These are phyloP conservation scores for Sisyra nigra DNA, from an alignment of 2,888 invertebrate genomes.

Conservation along the genomic window DNA sequence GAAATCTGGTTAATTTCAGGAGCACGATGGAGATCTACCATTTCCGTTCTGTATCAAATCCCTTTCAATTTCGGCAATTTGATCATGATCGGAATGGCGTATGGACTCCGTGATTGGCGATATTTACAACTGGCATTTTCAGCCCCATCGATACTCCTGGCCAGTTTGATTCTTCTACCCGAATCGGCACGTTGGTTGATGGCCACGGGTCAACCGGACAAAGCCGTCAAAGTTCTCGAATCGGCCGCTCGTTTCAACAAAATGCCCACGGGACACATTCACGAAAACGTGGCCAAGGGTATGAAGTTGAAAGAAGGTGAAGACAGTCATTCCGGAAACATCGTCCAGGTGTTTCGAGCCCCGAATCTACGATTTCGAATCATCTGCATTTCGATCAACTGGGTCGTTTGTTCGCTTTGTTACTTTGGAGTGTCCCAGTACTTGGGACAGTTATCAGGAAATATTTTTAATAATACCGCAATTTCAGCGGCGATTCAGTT, in stretches of 20 bases:
- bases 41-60: constrained; percentile 39
- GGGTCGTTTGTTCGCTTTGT: constrained; percentile 73
- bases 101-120: constrained; percentile 37
- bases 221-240: constrained; percentile 42
- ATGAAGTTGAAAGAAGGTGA: constrained; percentile 12
- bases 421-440: constrained; percentile 80
- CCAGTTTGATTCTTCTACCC: constrained; percentile 49
- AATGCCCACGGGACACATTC: constrained; percentile 20
- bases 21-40: constrained; percentile 34
- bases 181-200: constrained; percentile 70
- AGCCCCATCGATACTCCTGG: constrained; percentile 38
- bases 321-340: constrained; percentile 17
- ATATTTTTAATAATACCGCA: constrained; percentile 71
- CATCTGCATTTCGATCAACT: constrained; percentile 56
- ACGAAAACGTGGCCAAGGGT: constrained; percentile 18
- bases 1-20: too few relatives aligned
- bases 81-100: constrained; percentile 33
- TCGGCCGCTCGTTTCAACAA: constrained; percentile 38
- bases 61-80: constrained; percentile 40
- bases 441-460: constrained; percentile 60
- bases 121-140: constrained; percentile 37
- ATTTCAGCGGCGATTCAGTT: constrained; percentile 55
- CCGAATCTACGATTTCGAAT: constrained; percentile 54
- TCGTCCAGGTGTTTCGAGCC: constrained; percentile 50
- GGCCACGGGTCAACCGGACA: constrained; percentile 42